Base-by-base conservation (phyloP, 2,797 vertebrate species). In the Spinus pinus region DNA sequence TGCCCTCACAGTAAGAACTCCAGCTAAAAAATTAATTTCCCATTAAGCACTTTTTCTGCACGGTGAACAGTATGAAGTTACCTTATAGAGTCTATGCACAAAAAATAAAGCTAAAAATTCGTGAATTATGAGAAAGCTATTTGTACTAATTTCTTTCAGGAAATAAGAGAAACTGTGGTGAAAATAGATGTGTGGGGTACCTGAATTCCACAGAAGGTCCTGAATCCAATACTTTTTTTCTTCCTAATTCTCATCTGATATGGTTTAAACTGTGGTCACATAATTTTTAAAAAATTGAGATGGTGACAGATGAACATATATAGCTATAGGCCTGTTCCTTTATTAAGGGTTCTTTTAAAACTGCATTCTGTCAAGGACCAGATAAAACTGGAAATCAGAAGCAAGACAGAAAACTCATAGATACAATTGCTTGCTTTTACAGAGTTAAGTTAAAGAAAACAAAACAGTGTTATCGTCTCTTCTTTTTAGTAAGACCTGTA, bases 321-420 rank as follows among this genome's bases (percentile, higher is more conserved):
- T 7, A 82, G 24, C 22, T 91, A 80, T 35, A 88, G 9, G 31
- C 88, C 49, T 89, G 56, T 70, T 92, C 37, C 25, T 74, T 85
- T 64, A 41, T 44, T 64, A 90, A 91, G 27, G 3, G 0, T 7
- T 84, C 84, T 72, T 37, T 4, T 7, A 88, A 96, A 79, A 64
- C 21, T 80, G 65, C 54, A 41, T 86, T 94, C 72, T 61, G 18
- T 64, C 57, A 88, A 86, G 50, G 50, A 72, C 18, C 54, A 91
- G 69, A 86, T 83, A 94, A 73, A 93, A 83, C 57, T 56, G 62
- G 57, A 87, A 70, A 94, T 73, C 44, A 85, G 81, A 89, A 79
- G 66, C 62, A 88, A 89, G 81, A 89, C 1, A 60, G 24, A 91
- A 82, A 89, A 88, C 51, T 82, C 49, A 51, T 27, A 47, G 13